Evolutionary conservation across 2,797 vertebrate species (phyloP).

Genomic region (Epinephelus coioides): DNA sequence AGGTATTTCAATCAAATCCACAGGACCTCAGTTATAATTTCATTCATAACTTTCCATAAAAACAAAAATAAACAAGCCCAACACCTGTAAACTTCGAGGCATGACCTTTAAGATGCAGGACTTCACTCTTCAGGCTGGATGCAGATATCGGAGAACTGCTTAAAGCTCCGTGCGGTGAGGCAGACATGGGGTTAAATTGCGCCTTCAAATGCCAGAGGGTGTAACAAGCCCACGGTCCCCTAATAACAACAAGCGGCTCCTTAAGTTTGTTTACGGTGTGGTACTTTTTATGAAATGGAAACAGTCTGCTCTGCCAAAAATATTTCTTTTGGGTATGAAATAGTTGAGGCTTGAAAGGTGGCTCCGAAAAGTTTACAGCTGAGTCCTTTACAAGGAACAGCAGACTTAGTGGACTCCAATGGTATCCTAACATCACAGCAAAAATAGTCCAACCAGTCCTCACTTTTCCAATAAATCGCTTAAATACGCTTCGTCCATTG

Average conservation of each 20-base stretch:
- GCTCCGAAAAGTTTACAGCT: not conserved
- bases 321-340: not conserved
- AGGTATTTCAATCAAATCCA: constrained; percentile 9
- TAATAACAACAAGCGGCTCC: constrained; percentile 15
- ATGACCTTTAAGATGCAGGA: constrained; percentile 24
- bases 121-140: constrained; percentile 8
- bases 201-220: constrained; percentile 49
- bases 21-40: not conserved
- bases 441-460: not conserved
- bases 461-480: not conserved
- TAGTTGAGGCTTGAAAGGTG: not conserved
- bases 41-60: constrained; percentile 8
- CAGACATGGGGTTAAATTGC: constrained; percentile 42
- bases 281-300: not conserved
- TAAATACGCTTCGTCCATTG: too few relatives aligned
- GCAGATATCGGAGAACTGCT: constrained; percentile 38
- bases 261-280: constrained; percentile 14
- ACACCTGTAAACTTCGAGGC: constrained; percentile 16
- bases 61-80: constrained; percentile 24
- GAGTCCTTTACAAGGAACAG: not conserved
- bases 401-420: not conserved
- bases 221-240: constrained; percentile 31
- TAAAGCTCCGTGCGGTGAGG: constrained; percentile 34
- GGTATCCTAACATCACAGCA: not conserved
- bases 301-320: not conserved